Percentiles rank a stretch among this genome's conserved stretches.
Conservation (phyloP, 2,888 invertebrate genomes). For the Nowickia ferox region DNA sequence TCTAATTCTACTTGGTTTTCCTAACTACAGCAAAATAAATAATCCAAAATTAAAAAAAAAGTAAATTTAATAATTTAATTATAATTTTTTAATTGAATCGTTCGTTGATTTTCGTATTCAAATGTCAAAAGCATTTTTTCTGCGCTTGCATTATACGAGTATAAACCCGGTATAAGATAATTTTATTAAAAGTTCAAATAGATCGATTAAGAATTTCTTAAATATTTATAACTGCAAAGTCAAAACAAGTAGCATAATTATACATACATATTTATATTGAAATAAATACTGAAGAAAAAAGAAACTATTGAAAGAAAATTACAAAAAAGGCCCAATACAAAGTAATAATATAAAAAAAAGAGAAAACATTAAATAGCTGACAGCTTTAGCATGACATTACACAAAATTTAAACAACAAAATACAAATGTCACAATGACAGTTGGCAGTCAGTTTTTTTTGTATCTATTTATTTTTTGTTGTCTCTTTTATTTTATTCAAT, state of each 20-base stretch:
- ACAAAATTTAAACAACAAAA: constrained; percentile 52
- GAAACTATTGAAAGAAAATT: constrained; percentile 26
- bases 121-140: not conserved
- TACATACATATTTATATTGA: no score
- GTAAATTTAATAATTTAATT: no score
- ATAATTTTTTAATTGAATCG: no score
- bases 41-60: no score
- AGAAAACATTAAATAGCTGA: constrained; percentile 67
- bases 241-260: constrained; percentile 59
- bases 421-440: constrained; percentile 73
- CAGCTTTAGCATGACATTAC: constrained; percentile 71
- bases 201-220: constrained; percentile 72
- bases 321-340: constrained; percentile 26
- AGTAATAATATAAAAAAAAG: constrained; percentile 9
- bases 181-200: constrained; percentile 7
- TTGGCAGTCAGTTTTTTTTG: constrained; percentile 55
- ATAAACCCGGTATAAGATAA: not conserved
- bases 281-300: constrained; percentile 25
- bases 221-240: constrained; percentile 75
- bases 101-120: no score
- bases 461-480: not conserved
- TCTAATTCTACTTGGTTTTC: no score
- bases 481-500: constrained; percentile 25
- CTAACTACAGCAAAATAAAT: no score
- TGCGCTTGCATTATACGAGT: not conserved